phyloP scores from a whole-genome alignment of 2,113 vertebrate genomes.

The Lontra canadensis region DNA sequence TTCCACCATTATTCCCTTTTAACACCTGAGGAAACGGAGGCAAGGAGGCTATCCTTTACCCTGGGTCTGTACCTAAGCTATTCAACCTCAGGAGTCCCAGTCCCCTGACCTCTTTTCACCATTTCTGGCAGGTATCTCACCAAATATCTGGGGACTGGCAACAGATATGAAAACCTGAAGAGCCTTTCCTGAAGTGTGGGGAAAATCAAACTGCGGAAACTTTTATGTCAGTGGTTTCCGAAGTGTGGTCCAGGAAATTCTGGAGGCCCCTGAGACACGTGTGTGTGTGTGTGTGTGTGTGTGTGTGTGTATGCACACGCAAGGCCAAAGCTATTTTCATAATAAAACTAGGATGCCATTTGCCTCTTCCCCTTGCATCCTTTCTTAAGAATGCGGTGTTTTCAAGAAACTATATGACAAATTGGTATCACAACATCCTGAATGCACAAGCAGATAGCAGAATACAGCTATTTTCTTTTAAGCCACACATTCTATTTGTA shows the following conservation, averaged over 20 bases:
- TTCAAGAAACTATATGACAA: background rate
- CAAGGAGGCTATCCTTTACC: background rate
- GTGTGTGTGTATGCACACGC: too few species aligned
- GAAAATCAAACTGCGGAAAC: background rate
- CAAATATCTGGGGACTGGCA: background rate
- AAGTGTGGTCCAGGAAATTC: background rate
- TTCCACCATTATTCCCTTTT: background rate
- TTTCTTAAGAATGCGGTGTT: background rate
- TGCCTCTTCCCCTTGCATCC: background rate
- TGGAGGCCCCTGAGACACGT: background rate
- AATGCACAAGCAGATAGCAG: background rate
- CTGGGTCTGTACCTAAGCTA: background rate
- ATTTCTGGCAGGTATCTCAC: background rate
- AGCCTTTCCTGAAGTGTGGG: background rate
- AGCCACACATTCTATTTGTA: background rate
- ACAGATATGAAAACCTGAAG: background rate
- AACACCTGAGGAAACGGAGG: background rate
- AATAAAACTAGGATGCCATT: background rate
- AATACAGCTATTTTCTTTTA: background rate
- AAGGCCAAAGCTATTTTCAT: background rate
- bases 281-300: too few species aligned
- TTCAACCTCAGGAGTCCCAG: background rate
- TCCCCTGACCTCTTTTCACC: background rate
- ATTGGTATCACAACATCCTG: background rate
- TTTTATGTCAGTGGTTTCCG: background rate